Percentiles rank a stretch among this genome's conserved stretches.
phyloP scores from a whole-genome alignment of 2,797 vertebrate species.

The Cyprinodon diabolis region DNA sequence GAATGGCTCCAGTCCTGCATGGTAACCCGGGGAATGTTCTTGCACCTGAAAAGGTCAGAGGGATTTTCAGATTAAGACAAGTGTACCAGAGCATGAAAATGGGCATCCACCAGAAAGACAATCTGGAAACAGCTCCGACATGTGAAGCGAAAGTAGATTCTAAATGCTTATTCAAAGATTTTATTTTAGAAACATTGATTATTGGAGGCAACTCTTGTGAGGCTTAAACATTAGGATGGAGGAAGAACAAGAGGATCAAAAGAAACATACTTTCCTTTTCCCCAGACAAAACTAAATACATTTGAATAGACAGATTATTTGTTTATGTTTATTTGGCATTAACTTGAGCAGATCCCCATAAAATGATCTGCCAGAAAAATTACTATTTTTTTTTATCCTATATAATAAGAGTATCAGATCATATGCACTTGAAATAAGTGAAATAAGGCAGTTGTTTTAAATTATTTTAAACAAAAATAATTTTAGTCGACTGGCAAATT shows the following conservation, averaged over 20 bases:
- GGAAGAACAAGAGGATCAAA: neutral
- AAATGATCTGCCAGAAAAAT: too few relatives aligned
- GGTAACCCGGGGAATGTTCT: slow-evolving; percentile 93
- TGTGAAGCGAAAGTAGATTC: neutral
- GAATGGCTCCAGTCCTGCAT: slow-evolving; percentile 94
- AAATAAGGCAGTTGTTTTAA: too few relatives aligned
- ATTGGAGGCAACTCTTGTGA: neutral
- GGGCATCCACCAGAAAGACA: too few relatives aligned
- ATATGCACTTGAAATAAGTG: too few relatives aligned
- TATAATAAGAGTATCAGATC: too few relatives aligned
- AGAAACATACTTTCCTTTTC: neutral
- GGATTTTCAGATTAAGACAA: neutral
- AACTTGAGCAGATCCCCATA: too few relatives aligned
- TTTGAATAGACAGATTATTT: too few relatives aligned
- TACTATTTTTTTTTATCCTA: too few relatives aligned
- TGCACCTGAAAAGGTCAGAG: slow-evolving; percentile 84
- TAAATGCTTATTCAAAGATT: neutral
- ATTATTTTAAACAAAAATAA: too few relatives aligned
- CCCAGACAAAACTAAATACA: neutral
- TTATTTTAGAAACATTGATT: neutral
- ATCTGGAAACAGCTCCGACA: neutral
- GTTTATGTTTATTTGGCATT: too few relatives aligned
- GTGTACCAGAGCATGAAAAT: neutral
- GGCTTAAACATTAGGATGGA: neutral
- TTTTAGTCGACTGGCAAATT: too few relatives aligned